Percentiles rank a stretch among this genome's conserved stretches.
phyloP scores from a whole-genome alignment of 1,140 invertebrate genomes.

The Nasonia giraulti region DNA sequence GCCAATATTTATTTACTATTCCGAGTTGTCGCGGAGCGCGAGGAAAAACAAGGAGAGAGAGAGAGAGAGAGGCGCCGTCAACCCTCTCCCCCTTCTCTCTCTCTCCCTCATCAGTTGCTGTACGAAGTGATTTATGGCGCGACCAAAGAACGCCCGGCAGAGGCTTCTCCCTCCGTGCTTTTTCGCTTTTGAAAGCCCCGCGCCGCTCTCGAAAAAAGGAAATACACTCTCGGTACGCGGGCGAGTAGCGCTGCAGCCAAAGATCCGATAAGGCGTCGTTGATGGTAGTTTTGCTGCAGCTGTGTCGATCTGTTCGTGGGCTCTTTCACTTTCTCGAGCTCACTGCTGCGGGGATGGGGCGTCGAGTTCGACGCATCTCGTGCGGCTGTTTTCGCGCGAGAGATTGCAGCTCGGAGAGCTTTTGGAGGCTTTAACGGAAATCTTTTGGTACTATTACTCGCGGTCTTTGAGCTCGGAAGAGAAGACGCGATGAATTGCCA shows the following conservation, averaged over 20 bases:
- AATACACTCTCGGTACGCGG: slow-evolving; percentile 34
- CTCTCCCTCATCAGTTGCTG: neutral
- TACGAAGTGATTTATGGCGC: slow-evolving; percentile 39
- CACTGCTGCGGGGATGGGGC: neutral
- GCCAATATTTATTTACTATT: slow-evolving; percentile 50
- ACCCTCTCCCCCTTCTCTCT: slow-evolving; percentile 15
- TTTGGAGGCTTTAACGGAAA: too few relatives aligned
- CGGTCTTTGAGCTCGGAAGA: too few relatives aligned
- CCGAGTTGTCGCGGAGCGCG: neutral
- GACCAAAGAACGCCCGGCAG: slow-evolving; percentile 7
- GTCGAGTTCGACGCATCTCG: neutral
- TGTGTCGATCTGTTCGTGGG: neutral
- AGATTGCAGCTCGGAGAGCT: too few relatives aligned
- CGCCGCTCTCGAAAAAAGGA: slow-evolving; percentile 3
- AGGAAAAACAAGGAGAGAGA: slow-evolving; percentile 24
- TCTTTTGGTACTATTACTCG: too few relatives aligned
- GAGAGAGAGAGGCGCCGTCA: neutral
- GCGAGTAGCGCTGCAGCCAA: neutral
- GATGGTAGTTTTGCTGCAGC: neutral
- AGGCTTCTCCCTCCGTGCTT: neutral
- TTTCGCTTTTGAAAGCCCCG: slow-evolving; percentile 32
- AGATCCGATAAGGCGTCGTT: slow-evolving; percentile 8
- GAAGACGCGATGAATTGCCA: too few relatives aligned
- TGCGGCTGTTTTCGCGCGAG: too few relatives aligned
- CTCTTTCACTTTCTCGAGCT: neutral